Conservation (phyloP, 2,113 vertebrate species). For the Nanorana parkeri region DNA sequence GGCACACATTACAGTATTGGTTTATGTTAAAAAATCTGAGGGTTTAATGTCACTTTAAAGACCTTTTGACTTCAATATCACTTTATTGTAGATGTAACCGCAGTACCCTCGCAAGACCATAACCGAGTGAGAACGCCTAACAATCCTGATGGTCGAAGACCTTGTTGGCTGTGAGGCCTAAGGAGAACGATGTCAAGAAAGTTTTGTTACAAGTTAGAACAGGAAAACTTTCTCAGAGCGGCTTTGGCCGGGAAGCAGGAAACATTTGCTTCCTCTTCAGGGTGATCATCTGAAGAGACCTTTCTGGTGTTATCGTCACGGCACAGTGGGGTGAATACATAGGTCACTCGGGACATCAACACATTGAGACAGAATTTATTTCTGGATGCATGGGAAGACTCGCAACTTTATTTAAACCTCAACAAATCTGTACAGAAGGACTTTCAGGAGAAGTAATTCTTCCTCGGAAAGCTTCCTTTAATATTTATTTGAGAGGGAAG, state of each 20-base stretch:
- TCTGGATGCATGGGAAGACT: constrained; percentile 44
- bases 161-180: no score
- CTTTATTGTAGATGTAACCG: no score
- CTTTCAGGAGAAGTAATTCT: constrained; percentile 8
- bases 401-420: constrained; percentile 9
- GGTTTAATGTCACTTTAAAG: no score
- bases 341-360: constrained; percentile 37
- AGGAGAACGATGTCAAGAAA: background rate
- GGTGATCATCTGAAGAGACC: constrained; percentile 27
- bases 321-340: background rate
- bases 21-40: no score
- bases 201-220: constrained; percentile 2
- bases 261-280: constrained; percentile 49
- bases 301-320: constrained; percentile 29
- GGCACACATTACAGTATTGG: no score
- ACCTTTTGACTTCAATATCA: no score
- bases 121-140: no score
- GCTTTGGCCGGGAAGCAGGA: constrained; percentile 44
- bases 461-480: constrained; percentile 28
- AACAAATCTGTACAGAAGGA: constrained; percentile 1
- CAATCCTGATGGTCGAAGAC: no score
- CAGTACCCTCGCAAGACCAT: no score
- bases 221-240: constrained; percentile 20
- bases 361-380: constrained; percentile 9
- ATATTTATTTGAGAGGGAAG: background rate